A percentile compares a stretch with the other conserved stretches of the same genome.
These are phyloP conservation scores for Recurvirostra avosetta DNA, from an alignment of 2,113 vertebrate genomes.

Conservation along the genomic window DNA sequence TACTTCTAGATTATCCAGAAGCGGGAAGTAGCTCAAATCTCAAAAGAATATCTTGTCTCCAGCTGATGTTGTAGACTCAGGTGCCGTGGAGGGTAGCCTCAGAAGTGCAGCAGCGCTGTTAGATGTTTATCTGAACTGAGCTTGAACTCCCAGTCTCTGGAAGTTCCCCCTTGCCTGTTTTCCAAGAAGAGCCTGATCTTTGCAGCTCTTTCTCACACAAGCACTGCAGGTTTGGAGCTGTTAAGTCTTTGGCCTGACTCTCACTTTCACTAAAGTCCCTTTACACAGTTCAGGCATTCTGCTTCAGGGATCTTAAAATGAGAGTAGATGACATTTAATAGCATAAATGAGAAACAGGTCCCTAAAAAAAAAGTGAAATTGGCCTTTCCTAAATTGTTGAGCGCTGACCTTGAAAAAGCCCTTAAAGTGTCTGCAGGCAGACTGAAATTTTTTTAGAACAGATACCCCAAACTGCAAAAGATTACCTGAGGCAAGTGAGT, in stretches of 20 bases:
- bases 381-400: not conserved
- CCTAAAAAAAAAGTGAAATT: not conserved
- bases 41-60: not conserved
- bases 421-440: not conserved
- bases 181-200: not conserved
- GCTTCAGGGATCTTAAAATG: not conserved
- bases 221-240: not conserved
- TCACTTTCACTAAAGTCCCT: not conserved
- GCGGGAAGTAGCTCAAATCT: not conserved
- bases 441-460: not conserved
- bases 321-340: constrained; percentile 6
- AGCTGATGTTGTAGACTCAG: not conserved
- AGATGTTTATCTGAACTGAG: not conserved
- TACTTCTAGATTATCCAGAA: not conserved
- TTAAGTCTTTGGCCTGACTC: not conserved
- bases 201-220: not conserved
- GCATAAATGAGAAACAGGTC: constrained; percentile 35
- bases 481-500: not conserved
- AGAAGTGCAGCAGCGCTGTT: not conserved
- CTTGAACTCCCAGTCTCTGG: not conserved
- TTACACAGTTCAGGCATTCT: not conserved
- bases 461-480: not conserved
- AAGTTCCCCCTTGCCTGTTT: not conserved
- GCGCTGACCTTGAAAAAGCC: constrained; percentile 17
- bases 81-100: not conserved